Conservation (phyloP, 2,888 invertebrate genomes). For the Macaria notata region DNA sequence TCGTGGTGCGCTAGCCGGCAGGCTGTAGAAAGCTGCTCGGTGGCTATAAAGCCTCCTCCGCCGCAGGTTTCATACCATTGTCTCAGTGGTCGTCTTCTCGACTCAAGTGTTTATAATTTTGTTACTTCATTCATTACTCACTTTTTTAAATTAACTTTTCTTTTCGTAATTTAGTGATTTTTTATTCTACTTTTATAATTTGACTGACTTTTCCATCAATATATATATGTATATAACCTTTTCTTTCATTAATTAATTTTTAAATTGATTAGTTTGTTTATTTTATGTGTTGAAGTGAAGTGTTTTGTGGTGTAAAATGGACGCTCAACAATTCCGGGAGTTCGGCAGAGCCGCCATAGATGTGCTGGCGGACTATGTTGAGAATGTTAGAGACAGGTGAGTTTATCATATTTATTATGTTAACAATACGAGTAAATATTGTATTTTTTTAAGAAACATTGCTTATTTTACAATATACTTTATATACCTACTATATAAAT, state of each 20-base stretch:
- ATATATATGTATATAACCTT: not conserved
- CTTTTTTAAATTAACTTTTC: not conserved
- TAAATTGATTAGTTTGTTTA: not conserved
- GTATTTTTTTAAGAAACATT: no score
- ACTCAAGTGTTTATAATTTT: conserved; percentile 40
- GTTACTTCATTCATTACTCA: no score
- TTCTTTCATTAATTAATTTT: not conserved
- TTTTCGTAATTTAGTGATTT: no score
- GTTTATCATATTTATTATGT: conserved; percentile 4
- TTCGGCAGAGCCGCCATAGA: conserved; percentile 95
- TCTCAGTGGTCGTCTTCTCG: conserved; percentile 61
- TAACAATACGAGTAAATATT: no score
- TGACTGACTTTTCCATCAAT: no score
- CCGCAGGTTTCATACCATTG: conserved; percentile 59
- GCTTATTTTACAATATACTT: no score
- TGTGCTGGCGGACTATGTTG: conserved; percentile 94
- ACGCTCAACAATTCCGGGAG: conserved; percentile 88
- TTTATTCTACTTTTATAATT: no score
- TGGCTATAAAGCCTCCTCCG: conserved; percentile 68
- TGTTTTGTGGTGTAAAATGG: conserved; percentile 77
- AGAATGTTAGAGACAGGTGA: conserved; percentile 90
- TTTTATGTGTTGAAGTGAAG: conserved; percentile 34
- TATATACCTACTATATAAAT: no score
- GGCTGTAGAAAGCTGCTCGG: conserved; percentile 66
- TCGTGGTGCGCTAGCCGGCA: conserved; percentile 16